Evolutionary conservation across 2,797 vertebrate species (phyloP), one percentile per base, ranked within the genome.

Genomic region (Aeoliscus strigatus): DNA sequence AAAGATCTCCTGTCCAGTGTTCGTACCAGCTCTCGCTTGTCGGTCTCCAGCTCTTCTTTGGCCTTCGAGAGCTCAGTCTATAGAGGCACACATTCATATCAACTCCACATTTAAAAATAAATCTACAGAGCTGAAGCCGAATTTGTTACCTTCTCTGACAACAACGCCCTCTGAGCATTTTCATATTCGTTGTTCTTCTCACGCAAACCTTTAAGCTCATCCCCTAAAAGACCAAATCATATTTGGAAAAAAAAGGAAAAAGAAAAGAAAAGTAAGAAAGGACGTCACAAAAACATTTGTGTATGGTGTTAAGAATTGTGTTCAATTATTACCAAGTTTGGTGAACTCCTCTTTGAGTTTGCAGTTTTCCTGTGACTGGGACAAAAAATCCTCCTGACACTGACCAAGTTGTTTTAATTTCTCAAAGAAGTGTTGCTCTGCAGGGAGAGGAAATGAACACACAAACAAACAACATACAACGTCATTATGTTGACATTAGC

Each of bases 351-450:
- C 88, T 29, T 87, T 86, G 6, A 98, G 84, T 42, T 73, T 91
- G 4, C 90, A 86, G 65, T 91, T 87, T 10, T 94, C 92, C 43
- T 93, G 90, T 0, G 91, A 91, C 72, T 94, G 87, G 5, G 86
- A 87, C 39, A 95, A 71, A 38, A 92, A 90, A 2, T 93, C 90
- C n/a, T 94, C 90, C 53, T 92, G 93, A 75, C 89, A 89, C n/a
- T 92, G 91, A 16, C 87, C 82, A 14, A 95, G 88, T n/a, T 91
- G 89, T 53, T 92, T 93, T 58, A 95, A 93, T 47, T 97, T 91
- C 59, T 98, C 93, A 59, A 97, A 98, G 58, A 94, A 95, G n/a
- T 96, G 93, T 89, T 97, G 94, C 11, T 99, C 96, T 99, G 75
- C 33, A 68, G 34, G 27, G 30, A 24, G 3, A 49, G 1, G 42